Conservation (phyloP, 2,888 invertebrate species). For the Spisula solida region DNA sequence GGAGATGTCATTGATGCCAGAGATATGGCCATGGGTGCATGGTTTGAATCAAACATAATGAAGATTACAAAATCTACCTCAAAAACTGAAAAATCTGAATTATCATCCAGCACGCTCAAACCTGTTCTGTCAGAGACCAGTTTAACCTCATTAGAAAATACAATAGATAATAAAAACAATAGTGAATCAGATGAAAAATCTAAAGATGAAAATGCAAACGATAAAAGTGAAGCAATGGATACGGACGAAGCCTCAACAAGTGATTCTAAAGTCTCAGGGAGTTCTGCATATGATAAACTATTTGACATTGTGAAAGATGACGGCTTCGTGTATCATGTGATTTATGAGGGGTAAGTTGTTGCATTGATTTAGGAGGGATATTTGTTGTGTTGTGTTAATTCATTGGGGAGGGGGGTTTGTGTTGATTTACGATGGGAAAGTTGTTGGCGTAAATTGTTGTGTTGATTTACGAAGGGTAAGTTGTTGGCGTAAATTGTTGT, state of each 20-base stretch:
- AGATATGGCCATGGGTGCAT: conserved; percentile 91
- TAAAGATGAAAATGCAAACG: conserved; percentile 68
- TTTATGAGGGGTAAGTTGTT: conserved; percentile 85
- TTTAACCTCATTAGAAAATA: conserved; percentile 33
- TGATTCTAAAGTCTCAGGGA: conserved; percentile 34
- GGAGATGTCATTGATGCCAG: conserved; percentile 92
- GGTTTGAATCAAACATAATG: conserved; percentile 91
- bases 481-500: no score
- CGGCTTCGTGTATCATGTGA: conserved; percentile 81
- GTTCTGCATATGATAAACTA: conserved; percentile 61
- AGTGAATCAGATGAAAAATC: conserved; percentile 27
- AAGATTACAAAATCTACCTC: conserved; percentile 73
- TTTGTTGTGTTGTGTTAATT: no score
- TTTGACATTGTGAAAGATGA: conserved; percentile 76
- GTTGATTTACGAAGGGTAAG: no score
- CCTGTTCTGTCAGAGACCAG: conserved; percentile 63
- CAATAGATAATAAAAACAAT: conserved; percentile 24
- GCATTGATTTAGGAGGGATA: neutral
- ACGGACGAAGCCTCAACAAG: conserved; percentile 53
- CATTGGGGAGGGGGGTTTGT: no score
- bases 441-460: no score
- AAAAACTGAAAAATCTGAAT: conserved; percentile 43
- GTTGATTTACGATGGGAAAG: no score
- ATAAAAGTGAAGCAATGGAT: conserved; percentile 64
- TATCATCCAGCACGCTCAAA: conserved; percentile 38